Conservation (phyloP, 2,797 vertebrate species). For the Acipenser ruthenus region DNA sequence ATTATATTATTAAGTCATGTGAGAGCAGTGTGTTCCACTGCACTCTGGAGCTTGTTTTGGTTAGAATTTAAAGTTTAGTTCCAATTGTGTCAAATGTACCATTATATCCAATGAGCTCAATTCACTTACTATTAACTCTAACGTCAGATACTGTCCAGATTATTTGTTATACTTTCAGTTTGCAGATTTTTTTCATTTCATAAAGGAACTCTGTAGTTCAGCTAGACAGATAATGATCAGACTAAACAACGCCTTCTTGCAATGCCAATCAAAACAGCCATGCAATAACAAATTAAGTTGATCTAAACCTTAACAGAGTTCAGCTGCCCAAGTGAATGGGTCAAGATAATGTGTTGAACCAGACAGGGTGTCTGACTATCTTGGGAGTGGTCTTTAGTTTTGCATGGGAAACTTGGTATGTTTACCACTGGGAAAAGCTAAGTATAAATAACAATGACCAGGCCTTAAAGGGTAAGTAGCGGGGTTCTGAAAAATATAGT, state of each 20-base stretch:
- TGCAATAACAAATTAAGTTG: constrained; percentile 7
- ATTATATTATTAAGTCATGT: no score
- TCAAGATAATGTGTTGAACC: constrained; percentile 51
- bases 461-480: constrained; percentile 49
- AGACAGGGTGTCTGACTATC: constrained; percentile 74
- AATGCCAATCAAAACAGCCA: constrained; percentile 16
- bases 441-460: constrained; percentile 77
- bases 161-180: not conserved
- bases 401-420: constrained; percentile 79
- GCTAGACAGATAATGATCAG: constrained; percentile 1
- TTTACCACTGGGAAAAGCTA: constrained; percentile 79
- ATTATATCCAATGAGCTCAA: not conserved
- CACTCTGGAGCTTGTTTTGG: no score
- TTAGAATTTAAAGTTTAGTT: no score
- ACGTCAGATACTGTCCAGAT: not conserved
- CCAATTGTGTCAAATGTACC: no score
- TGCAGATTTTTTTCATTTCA: not conserved
- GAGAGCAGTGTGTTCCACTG: no score
- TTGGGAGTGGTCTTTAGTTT: constrained; percentile 46
- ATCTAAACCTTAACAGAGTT: constrained; percentile 9
- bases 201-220: not conserved
- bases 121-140: not conserved
- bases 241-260: constrained; percentile 10
- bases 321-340: constrained; percentile 37
- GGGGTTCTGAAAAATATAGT: no score